phyloP scores from a whole-genome alignment of 2,888 invertebrate genomes.

The Drosophila kokeensis region DNA sequence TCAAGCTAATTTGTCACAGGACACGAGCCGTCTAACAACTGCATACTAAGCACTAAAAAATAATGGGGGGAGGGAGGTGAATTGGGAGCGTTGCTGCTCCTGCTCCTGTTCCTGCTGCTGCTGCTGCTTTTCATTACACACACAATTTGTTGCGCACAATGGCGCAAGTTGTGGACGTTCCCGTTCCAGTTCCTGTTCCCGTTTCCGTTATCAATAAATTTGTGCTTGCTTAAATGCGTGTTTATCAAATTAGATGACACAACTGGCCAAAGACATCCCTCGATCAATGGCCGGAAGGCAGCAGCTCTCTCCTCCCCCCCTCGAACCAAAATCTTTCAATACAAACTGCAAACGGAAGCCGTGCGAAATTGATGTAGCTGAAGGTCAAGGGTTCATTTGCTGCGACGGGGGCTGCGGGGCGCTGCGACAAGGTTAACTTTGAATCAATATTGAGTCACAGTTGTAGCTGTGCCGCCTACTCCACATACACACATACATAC shows the following conservation, averaged over 20 bases:
- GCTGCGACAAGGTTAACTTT: constrained; percentile 47
- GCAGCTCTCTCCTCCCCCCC: neutral
- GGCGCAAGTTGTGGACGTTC: constrained; percentile 39
- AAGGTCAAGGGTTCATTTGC: constrained; percentile 37
- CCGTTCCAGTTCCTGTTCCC: constrained; percentile 2
- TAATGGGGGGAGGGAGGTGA: neutral
- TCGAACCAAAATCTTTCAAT: neutral
- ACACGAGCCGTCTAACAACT: constrained; percentile 23
- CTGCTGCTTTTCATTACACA: constrained; percentile 66
- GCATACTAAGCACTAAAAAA: constrained; percentile 29
- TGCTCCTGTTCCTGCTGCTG: constrained; percentile 28
- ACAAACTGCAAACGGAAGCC: constrained; percentile 35
- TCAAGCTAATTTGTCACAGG: constrained; percentile 75
- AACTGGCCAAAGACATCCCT: constrained; percentile 29
- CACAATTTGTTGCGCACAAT: constrained; percentile 73
- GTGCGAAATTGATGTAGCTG: constrained; percentile 45
- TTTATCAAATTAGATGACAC: constrained; percentile 68
- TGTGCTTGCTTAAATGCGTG: constrained; percentile 65
- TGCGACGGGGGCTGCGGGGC: neutral
- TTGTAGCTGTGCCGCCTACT: neutral
- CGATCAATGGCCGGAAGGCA: constrained; percentile 33
- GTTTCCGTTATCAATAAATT: constrained; percentile 76
- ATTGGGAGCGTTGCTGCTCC: constrained; percentile 10
- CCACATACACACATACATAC: too few relatives aligned
- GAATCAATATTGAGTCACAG: constrained; percentile 58